Base-by-base conservation (phyloP, 2,797 vertebrate species). In the Xenentodon cancila region DNA sequence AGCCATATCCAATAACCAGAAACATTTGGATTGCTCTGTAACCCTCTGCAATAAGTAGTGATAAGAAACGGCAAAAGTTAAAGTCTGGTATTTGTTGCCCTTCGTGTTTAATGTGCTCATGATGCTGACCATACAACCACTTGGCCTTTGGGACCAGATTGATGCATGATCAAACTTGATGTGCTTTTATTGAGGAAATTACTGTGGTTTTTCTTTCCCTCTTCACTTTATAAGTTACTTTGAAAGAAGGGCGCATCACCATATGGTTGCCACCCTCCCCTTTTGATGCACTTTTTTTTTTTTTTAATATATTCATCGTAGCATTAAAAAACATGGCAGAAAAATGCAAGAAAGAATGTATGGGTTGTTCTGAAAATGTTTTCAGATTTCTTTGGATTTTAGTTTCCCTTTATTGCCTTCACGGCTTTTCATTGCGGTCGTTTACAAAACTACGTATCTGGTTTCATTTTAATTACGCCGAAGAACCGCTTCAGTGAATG, bases 91-190 rank as follows among this genome's bases (percentile, higher is more conserved):
- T 84, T 91, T 91, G 88, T 80, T 93, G 91, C 93, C 91, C 89
- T 90, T 91, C 88, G 90, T 89, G 71, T 82, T n/a, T 95, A 93
- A 96, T 95, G 88, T 80, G 89, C 93, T 91, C 93, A 92, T 86
- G 84, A 92, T 94, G 92, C 74, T 75, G 84, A 48, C 79, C 25
- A 5, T 45, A 55, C 52, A 57, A 19, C 60, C 75, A 25, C 52
- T 74, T 68, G 44, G 55, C 73, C 75, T 73, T 74, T 62, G 64
- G 73, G 49, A 64, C 62, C 77, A 15, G n/a, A 71, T 56, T 75
- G 68, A 81, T 56, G 43, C 47, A 67, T 68, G 77, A 84, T 84
- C 77, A 80, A 79, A 77, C 71, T 49, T 53, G 53, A 79, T 80
- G 63, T 76, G 58, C 79, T 84, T 40, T 85, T 72, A 59, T 68